Percentiles rank a stretch among this genome's conserved stretches.
These are phyloP conservation scores for Dipodomys merriami DNA, from an alignment of 2,113 vertebrate species.

Conservation along the genomic window DNA sequence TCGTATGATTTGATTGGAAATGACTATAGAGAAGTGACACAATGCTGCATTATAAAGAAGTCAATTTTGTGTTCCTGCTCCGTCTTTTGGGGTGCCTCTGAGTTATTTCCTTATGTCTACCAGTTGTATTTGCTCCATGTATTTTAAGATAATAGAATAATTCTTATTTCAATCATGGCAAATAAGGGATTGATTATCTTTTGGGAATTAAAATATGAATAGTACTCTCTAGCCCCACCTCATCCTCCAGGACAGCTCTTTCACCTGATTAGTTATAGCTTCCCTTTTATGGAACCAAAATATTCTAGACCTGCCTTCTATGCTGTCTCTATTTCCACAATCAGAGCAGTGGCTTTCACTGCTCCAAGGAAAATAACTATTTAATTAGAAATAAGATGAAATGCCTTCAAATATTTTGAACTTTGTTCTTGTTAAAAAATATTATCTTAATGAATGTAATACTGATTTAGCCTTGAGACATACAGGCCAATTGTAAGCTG, in stretches of 20 bases:
- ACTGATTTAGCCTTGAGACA: conserved; percentile 23
- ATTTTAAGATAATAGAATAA: background rate
- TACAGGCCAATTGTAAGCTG: background rate
- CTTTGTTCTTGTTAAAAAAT: background rate
- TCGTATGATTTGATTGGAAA: conserved; percentile 26
- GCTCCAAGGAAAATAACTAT: background rate
- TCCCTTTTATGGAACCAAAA: background rate
- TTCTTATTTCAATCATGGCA: background rate
- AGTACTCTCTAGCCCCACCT: background rate
- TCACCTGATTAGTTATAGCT: background rate
- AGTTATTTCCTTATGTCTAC: background rate
- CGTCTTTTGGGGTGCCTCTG: background rate
- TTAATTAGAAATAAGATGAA: conserved; percentile 31
- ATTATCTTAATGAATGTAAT: background rate
- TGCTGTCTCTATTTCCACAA: background rate
- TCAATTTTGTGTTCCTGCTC: background rate
- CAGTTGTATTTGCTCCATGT: background rate
- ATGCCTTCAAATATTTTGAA: background rate
- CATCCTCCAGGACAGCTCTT: background rate
- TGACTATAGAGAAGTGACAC: background rate
- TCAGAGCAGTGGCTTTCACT: background rate
- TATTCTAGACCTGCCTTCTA: background rate
- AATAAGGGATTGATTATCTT: background rate
- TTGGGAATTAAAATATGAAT: background rate
- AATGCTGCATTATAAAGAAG: background rate